A percentile compares a stretch with the other conserved stretches of the same genome.
Conservation (phyloP, 2,113 vertebrate species). For the Pachyramphus minor region DNA sequence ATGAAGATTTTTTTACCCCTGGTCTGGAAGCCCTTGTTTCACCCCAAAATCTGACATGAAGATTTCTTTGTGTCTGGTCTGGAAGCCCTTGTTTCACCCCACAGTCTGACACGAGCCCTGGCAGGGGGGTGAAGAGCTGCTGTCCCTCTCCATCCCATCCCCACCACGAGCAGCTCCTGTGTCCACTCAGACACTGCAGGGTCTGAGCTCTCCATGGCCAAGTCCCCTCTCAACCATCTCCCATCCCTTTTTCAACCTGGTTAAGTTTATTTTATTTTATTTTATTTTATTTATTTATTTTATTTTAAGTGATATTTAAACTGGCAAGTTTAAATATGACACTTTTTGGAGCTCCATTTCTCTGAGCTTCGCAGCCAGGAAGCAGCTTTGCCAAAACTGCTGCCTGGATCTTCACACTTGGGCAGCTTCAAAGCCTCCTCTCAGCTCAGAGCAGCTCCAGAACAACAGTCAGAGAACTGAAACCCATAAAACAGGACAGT, state of each 20-base stretch:
- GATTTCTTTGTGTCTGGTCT: no score
- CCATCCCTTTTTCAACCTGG: rapidly evolving
- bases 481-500: not conserved
- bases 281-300: no score
- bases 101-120: no score
- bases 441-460: not conserved
- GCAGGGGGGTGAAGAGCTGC: not conserved
- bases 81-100: no score
- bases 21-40: no score
- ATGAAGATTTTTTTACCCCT: no score
- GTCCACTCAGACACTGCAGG: not conserved
- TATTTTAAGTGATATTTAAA: no score
- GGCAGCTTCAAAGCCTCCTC: not conserved
- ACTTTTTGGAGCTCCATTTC: not conserved
- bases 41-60: no score
- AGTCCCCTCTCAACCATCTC: not conserved
- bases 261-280: no score
- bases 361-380: not conserved
- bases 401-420: not conserved
- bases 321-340: not conserved
- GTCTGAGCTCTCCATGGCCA: not conserved
- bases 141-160: not conserved
- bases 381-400: not conserved
- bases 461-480: not conserved
- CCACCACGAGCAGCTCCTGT: not conserved